Conservation (phyloP, 2,113 vertebrate genomes). For the Pteruthius melanotis region DNA sequence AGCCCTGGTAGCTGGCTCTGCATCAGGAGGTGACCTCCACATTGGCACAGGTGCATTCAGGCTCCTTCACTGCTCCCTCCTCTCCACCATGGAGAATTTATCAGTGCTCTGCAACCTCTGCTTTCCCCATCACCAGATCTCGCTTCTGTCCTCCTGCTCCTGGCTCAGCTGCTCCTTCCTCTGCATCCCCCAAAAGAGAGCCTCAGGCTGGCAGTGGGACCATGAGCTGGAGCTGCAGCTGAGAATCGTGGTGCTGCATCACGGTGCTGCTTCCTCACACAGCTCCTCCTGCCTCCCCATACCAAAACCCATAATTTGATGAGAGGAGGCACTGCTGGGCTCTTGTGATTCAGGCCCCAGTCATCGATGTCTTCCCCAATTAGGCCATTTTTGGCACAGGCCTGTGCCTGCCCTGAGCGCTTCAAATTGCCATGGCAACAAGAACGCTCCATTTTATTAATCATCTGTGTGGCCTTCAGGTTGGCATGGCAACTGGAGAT, state of each 20-base stretch:
- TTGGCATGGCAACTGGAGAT: slow-evolving; percentile 67
- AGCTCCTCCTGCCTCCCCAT: background rate
- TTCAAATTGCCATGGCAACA: slow-evolving; percentile 64
- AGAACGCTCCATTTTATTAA: slow-evolving; percentile 63
- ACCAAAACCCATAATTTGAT: background rate
- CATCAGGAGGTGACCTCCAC: background rate
- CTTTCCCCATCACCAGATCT: background rate
- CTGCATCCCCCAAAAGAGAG: background rate
- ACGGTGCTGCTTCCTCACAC: fast-evolving
- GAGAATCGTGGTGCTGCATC: background rate
- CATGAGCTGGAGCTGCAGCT: background rate
- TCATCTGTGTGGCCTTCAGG: slow-evolving; percentile 64
- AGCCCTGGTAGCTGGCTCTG: background rate
- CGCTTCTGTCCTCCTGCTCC: background rate
- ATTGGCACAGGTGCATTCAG: background rate
- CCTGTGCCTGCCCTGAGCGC: slow-evolving; percentile 30
- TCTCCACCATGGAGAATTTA: background rate
- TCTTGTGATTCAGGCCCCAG: background rate
- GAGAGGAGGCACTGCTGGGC: background rate
- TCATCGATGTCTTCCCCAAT: slow-evolving; percentile 36
- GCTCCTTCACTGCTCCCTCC: background rate
- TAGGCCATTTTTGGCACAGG: slow-evolving; percentile 15
- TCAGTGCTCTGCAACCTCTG: background rate
- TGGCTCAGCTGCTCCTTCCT: background rate
- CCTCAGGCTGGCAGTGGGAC: background rate